Evolutionary conservation across 2,888 invertebrate species (phyloP).

Genomic region (Agrilus biguttatus): DNA sequence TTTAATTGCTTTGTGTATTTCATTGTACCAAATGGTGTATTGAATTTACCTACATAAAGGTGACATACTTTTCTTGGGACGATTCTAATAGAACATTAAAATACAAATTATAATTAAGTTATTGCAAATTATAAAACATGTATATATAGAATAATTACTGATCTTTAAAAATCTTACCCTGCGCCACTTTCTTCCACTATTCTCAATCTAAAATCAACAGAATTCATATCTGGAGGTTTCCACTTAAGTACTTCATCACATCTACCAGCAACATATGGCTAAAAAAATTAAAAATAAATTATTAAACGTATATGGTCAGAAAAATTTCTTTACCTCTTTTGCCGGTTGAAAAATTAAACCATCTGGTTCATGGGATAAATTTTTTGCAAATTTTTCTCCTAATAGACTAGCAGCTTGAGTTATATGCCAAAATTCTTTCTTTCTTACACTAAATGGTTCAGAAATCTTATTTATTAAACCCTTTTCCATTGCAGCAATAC

Average conservation of each 20-base stretch:
- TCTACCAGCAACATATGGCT: slow-evolving; percentile 73
- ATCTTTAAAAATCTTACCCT: slow-evolving; percentile 43
- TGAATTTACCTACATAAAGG: slow-evolving; percentile 63
- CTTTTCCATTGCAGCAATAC: slow-evolving; percentile 61
- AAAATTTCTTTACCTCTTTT: slow-evolving; percentile 43
- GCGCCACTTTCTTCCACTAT: slow-evolving; percentile 56
- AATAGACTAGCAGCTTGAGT: slow-evolving; percentile 53
- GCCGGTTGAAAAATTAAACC: slow-evolving; percentile 96
- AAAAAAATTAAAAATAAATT: slow-evolving; percentile 14
- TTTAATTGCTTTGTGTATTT: slow-evolving; percentile 65
- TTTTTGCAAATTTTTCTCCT: slow-evolving; percentile 72
- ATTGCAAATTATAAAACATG: slow-evolving; percentile 13
- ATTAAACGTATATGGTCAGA: not conserved
- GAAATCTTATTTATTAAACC: slow-evolving; percentile 57
- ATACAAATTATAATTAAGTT: slow-evolving; percentile 2
- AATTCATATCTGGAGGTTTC: slow-evolving; percentile 91
- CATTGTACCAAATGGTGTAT: slow-evolving; percentile 55
- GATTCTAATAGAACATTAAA: slow-evolving; percentile 37
- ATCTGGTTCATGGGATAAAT: slow-evolving; percentile 87
- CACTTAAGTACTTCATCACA: slow-evolving; percentile 86
- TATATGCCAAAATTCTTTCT: slow-evolving; percentile 86
- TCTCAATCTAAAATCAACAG: slow-evolving; percentile 87
- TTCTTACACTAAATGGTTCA: slow-evolving; percentile 84
- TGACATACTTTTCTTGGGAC: slow-evolving; percentile 53
- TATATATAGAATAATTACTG: slow-evolving; percentile 1